Base-by-base conservation (phyloP, 2,797 vertebrate genomes). In the Poecilia gillii region DNA sequence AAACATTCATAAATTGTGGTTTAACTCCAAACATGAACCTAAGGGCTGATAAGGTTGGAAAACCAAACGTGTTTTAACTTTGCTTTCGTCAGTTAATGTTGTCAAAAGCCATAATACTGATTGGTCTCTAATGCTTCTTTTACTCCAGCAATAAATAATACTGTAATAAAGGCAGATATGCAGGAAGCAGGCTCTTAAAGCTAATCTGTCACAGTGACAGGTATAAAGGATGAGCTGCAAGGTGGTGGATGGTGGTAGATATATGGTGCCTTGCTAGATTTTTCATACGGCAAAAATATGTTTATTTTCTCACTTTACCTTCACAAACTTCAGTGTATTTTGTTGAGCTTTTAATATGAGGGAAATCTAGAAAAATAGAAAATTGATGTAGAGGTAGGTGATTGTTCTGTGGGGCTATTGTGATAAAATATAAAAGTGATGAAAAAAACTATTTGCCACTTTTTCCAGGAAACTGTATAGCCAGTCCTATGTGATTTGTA, bases 11-110 rank as follows among this genome's bases (percentile, higher is more conserved):
- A 81, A 43, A 68, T 76, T 66, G 16, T 68, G 51, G 39, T 55
- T 7, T 46, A 16, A 82, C 80, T 75, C 75, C 64, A 39, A 88
- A 82, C 16, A 46, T 79, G 23, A 83, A 79, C n/a, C n/a, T 68
- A 28, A 53, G 76, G 47, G 73, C 64, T 11, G 43, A 72, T 43
- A 13, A 77, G 68, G 79, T 72, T 62, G 45, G 31, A 73, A 76
- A 25, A 55, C 39, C 6, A 55, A n/a, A 45, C n/a, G 31, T 71
- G 36, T 64, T 49, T 66, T 68, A 18, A 71, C 68, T 71, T 45
- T 6, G 25, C 41, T 71, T 71, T 71, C 49, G 68, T 71, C 41
- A 46, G 43, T n/a, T 28, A 46, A 71, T 46, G 41, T 28, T 71
- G 41, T 28, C 68, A 28, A 45, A 45, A 45, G 12, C 25, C 25